phyloP scores from a whole-genome alignment of 2,113 vertebrate species.

The Pollachius pollachius region DNA sequence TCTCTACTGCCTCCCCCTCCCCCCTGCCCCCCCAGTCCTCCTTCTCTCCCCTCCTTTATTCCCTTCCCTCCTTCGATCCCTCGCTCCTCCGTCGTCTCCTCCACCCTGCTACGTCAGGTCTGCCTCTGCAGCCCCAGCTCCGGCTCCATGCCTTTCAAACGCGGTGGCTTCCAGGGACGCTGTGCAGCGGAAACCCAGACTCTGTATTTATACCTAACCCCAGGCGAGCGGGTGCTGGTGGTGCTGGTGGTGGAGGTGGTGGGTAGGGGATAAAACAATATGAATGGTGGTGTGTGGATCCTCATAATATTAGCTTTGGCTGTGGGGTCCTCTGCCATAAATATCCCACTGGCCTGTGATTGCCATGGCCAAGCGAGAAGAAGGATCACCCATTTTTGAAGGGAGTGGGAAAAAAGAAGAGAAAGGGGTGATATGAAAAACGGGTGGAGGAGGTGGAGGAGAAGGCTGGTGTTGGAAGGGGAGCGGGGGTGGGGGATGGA shows the following conservation, averaged over 20 bases:
- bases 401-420: slow-evolving; percentile 32
- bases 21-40: background rate
- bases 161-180: slow-evolving; percentile 76
- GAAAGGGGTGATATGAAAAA: slow-evolving; percentile 16
- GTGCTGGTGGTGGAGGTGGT: no score
- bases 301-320: slow-evolving; percentile 70
- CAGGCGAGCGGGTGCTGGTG: slow-evolving; percentile 58
- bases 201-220: slow-evolving; percentile 82
- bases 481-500: slow-evolving; percentile 15
- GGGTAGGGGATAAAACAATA: slow-evolving; percentile 72
- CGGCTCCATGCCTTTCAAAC: slow-evolving; percentile 83
- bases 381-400: slow-evolving; percentile 38
- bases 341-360: slow-evolving; percentile 59
- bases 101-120: no score
- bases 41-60: slow-evolving; percentile 23
- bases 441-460: slow-evolving; percentile 4
- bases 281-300: slow-evolving; percentile 57
- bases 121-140: slow-evolving; percentile 38
- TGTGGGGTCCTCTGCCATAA: slow-evolving; percentile 65
- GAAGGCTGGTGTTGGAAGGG: slow-evolving; percentile 5
- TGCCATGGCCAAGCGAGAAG: slow-evolving; percentile 38
- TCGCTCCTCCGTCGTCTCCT: no score
- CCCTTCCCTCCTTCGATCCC: slow-evolving; percentile 29
- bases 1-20: background rate
- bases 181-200: slow-evolving; percentile 50